Evolutionary conservation across 2,888 invertebrate genomes (phyloP).

Genomic region (Polia nebulosa): DNA sequence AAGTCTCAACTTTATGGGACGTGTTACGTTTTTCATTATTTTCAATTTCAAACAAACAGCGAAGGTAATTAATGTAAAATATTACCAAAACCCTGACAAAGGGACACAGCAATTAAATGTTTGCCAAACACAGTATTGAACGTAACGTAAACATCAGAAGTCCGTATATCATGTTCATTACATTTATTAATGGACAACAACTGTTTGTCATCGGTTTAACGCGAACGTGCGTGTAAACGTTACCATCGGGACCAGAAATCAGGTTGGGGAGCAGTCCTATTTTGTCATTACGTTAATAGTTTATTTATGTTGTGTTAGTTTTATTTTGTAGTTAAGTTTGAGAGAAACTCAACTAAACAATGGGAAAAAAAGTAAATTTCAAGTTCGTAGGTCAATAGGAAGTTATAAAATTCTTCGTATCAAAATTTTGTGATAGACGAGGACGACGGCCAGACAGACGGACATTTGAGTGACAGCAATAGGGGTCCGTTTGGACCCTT

Average conservation of each 20-base stretch:
- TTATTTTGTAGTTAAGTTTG: background rate
- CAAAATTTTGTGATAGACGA: too few relatives aligned
- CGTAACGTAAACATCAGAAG: slow-evolving; percentile 48
- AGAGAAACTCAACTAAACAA: too few relatives aligned
- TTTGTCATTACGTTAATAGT: slow-evolving; percentile 12
- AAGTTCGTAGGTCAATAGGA: too few relatives aligned
- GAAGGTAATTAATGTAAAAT: slow-evolving; percentile 2
- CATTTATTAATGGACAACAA: slow-evolving; percentile 53
- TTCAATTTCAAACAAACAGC: slow-evolving; percentile 11
- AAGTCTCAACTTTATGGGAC: slow-evolving; percentile 1
- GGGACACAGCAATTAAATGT: slow-evolving; percentile 21
- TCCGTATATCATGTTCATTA: slow-evolving; percentile 55
- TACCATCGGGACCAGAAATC: slow-evolving; percentile 37
- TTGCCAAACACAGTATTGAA: slow-evolving; percentile 28
- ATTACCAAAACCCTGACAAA: slow-evolving; percentile 10
- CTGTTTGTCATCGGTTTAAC: slow-evolving; percentile 62
- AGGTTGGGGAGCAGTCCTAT: slow-evolving; percentile 16
- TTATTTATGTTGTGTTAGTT: slow-evolving; percentile 9
- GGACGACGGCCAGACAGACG: too few relatives aligned
- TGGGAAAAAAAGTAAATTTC: too few relatives aligned
- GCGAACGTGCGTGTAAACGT: slow-evolving; percentile 51
- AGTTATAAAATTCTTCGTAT: too few relatives aligned
- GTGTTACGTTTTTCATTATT: background rate
- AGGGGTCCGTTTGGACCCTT: too few relatives aligned
- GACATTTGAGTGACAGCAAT: too few relatives aligned